Conservation (phyloP, 2,797 vertebrate genomes). For the Serranus cabrilla region DNA sequence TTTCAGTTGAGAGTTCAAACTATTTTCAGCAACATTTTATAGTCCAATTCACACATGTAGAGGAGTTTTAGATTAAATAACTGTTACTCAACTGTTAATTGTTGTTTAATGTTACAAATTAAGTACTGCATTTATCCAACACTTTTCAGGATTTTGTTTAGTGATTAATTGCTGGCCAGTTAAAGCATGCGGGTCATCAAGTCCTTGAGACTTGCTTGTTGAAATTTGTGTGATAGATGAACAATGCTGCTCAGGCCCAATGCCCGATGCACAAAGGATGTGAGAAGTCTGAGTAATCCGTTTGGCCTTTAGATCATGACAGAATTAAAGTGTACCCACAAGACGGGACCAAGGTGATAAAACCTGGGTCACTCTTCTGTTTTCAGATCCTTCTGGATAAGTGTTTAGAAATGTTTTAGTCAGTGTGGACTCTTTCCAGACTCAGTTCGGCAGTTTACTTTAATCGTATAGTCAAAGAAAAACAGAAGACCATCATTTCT, state of each 20-base stretch:
- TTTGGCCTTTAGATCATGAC: constrained; percentile 52
- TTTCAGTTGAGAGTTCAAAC: no score
- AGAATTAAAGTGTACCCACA: constrained; percentile 17
- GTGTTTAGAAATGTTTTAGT: background rate
- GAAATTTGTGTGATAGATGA: constrained; percentile 32
- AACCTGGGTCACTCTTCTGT: constrained; percentile 17
- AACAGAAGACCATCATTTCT: constrained; percentile 1
- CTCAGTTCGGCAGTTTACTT: background rate
- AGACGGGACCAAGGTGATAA: constrained; percentile 9
- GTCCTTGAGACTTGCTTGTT: background rate
- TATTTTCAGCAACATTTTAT: no score
- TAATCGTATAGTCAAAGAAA: background rate
- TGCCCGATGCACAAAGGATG: constrained; percentile 43
- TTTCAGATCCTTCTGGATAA: background rate
- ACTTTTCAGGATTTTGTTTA: background rate
- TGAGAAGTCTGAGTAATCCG: constrained; percentile 57
- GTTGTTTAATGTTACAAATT: no score
- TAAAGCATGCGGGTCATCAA: background rate
- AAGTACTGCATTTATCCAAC: background rate
- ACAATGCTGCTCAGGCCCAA: constrained; percentile 32
- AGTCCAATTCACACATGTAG: no score
- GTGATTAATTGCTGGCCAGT: background rate
- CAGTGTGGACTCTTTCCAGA: background rate
- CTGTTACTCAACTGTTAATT: no score
- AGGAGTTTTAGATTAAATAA: no score